Percentiles rank a stretch among this genome's conserved stretches.
These are phyloP conservation scores for Tympanuchus pallidicinctus DNA, from an alignment of 2,113 vertebrate genomes.

Conservation along the genomic window DNA sequence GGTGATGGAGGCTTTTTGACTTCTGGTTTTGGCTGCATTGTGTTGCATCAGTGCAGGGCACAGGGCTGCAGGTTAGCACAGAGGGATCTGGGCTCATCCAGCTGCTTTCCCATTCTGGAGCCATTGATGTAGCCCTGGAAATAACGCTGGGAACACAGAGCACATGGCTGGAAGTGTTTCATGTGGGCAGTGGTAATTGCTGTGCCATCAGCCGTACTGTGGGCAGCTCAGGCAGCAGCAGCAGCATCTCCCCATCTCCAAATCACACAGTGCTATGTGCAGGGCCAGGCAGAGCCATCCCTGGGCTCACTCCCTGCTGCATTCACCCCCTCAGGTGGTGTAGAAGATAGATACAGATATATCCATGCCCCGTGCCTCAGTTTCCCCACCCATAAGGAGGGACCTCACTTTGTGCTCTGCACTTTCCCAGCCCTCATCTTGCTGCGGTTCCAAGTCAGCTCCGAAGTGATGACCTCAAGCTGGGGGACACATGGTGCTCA, in stretches of 20 bases:
- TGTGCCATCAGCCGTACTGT: rapidly evolving
- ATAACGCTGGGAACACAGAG: background rate
- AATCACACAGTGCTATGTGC: rapidly evolving
- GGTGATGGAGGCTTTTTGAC: background rate
- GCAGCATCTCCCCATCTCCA: background rate
- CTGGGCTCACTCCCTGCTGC: background rate
- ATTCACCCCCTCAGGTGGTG: rapidly evolving
- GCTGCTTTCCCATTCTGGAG: rapidly evolving
- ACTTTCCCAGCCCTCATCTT: background rate
- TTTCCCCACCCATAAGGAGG: background rate
- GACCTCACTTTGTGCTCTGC: background rate
- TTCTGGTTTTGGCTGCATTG: background rate
- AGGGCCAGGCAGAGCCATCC: background rate
- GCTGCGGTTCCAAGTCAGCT: background rate
- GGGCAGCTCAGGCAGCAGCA: background rate
- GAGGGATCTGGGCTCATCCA: background rate
- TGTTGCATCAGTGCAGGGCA: rapidly evolving
- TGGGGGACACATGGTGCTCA: background rate
- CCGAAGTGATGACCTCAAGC: rapidly evolving
- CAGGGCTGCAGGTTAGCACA: rapidly evolving
- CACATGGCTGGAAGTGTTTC: background rate
- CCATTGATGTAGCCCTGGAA: background rate
- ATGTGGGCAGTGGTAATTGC: background rate
- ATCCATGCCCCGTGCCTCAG: background rate
- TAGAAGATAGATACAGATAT: rapidly evolving